Percentiles rank a stretch among this genome's conserved stretches.
Evolutionary conservation across 2,113 vertebrate genomes (phyloP).

Genomic region (Mus spicilegus): DNA sequence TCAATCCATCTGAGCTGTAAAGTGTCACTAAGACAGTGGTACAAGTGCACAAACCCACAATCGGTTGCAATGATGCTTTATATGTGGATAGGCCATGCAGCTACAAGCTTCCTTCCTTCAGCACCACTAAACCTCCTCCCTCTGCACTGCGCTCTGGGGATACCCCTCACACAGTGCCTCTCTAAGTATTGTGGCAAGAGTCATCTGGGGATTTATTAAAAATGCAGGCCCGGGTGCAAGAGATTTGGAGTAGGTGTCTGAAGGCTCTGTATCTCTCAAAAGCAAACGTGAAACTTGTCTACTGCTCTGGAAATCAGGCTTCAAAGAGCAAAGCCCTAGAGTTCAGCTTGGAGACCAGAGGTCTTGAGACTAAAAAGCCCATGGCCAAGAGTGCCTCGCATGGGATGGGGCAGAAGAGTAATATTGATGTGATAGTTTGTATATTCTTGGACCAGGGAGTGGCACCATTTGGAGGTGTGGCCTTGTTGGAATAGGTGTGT

Average conservation of each 20-base stretch:
- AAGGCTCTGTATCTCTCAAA: background rate
- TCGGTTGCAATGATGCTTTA: background rate
- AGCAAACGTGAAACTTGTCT: background rate
- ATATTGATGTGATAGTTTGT: no score
- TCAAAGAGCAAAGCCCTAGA: background rate
- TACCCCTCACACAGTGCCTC: background rate
- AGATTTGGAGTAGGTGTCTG: background rate
- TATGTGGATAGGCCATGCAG: rapidly evolving
- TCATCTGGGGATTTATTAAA: background rate
- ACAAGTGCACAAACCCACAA: background rate
- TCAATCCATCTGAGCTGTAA: background rate
- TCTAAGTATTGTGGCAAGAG: background rate
- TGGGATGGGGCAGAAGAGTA: rapidly evolving
- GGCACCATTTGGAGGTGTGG: no score
- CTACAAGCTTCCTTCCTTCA: background rate
- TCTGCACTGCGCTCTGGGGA: no score
- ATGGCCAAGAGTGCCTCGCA: no score
- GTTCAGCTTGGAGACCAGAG: background rate
- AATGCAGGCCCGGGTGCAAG: background rate
- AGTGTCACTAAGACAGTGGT: background rate
- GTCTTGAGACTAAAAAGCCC: background rate
- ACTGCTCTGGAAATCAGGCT: background rate
- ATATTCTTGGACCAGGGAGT: no score
- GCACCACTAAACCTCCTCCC: background rate
- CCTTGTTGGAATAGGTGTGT: no score